Conservation (phyloP, 2,888 invertebrate species). For the Theretra japonica region DNA sequence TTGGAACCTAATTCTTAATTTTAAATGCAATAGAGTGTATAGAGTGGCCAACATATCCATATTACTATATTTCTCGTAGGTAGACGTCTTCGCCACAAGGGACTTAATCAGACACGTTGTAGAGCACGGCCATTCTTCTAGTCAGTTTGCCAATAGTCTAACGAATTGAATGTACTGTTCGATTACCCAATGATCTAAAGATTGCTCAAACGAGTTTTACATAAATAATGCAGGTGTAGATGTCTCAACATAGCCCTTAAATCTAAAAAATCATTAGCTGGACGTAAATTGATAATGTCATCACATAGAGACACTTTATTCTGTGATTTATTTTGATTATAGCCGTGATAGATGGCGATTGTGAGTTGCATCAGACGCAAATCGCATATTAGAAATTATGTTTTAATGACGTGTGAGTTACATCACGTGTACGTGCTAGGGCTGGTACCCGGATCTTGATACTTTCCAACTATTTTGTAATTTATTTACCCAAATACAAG, state of each 20-base stretch:
- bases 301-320: conserved; percentile 11
- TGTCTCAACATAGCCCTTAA: not conserved
- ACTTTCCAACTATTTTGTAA: conserved; percentile 23
- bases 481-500: conserved; percentile 16
- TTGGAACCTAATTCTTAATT: too few species aligned
- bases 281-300: not conserved
- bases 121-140: not conserved
- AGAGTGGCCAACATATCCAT: too few species aligned
- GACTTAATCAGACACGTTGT: too few species aligned
- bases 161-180: not conserved
- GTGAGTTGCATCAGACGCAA: conserved; percentile 11
- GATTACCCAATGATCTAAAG: not conserved
- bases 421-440: conserved; percentile 15
- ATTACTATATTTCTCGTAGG: too few species aligned
- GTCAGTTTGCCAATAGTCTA: not conserved
- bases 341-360: conserved; percentile 3
- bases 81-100: too few species aligned
- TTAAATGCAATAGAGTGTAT: too few species aligned
- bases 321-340: conserved; percentile 16
- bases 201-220: not conserved
- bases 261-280: not conserved
- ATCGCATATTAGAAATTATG: conserved; percentile 5
- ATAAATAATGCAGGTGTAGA: not conserved
- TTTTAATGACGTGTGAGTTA: conserved; percentile 25
- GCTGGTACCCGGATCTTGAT: conserved; percentile 23